Evolutionary conservation across 2,888 invertebrate species (phyloP).

Genomic region (Tenthredo amoena): DNA sequence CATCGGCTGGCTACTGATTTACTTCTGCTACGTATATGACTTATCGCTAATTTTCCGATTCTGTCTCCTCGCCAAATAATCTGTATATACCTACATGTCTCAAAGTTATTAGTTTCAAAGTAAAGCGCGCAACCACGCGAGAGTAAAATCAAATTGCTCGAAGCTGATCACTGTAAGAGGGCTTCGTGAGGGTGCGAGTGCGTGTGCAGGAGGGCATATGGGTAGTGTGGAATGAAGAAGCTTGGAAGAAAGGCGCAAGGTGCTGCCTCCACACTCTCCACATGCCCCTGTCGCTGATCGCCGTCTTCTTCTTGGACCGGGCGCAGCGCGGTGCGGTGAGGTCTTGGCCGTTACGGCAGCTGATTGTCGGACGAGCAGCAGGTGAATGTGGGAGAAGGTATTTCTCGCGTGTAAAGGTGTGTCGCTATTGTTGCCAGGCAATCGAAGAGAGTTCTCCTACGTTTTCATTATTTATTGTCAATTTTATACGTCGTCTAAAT

Average conservation of each 20-base stretch:
- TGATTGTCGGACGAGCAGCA: conserved; percentile 52
- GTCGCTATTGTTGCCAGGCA: conserved; percentile 76
- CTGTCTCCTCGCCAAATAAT: no score
- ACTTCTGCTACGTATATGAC: background rate
- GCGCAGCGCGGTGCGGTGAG: conserved; percentile 60
- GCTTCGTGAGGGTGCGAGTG: conserved; percentile 34
- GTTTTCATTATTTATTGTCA: conserved; percentile 26
- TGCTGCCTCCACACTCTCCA: conserved; percentile 51
- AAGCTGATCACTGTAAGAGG: conserved; percentile 1
- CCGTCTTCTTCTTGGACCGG: conserved; percentile 52
- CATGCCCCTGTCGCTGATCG: conserved; percentile 47
- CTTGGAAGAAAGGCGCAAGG: conserved; percentile 52
- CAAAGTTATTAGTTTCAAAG: background rate
- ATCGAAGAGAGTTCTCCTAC: conserved; percentile 46
- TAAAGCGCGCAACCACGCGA: background rate
- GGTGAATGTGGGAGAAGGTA: conserved; percentile 51
- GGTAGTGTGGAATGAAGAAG: conserved; percentile 47
- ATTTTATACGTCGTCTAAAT: conserved; percentile 22
- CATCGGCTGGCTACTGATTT: background rate
- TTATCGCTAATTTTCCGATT: background rate
- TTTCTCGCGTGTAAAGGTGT: conserved; percentile 71
- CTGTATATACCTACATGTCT: background rate
- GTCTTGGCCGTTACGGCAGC: conserved; percentile 54
- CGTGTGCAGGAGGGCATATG: conserved; percentile 50
- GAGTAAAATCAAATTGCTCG: conserved; percentile 19